Evolutionary conservation across 2,888 invertebrate genomes (phyloP).

Genomic region (Drosophila cognata): DNA sequence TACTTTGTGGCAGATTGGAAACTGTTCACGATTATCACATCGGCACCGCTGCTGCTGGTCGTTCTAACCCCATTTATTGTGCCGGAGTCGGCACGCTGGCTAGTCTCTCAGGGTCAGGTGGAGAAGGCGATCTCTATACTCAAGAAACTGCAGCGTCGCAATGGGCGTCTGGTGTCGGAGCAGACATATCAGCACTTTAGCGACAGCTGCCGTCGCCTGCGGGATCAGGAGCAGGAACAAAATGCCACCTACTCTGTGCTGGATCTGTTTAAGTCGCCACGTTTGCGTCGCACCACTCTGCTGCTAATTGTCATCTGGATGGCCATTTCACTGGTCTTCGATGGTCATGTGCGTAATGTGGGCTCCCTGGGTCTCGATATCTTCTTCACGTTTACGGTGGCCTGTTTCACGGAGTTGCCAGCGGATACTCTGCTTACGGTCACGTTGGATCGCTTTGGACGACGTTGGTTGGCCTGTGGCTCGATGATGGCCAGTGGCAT

Average conservation of each 20-base stretch:
- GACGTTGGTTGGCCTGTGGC: conserved; percentile 93
- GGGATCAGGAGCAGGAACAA: conserved; percentile 88
- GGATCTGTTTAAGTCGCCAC: conserved; percentile 92
- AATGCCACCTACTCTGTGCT: conserved; percentile 91
- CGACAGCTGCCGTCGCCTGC: conserved; percentile 88
- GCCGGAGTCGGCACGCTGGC: conserved; percentile 95
- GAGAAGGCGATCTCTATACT: conserved; percentile 92
- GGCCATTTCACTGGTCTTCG: conserved; percentile 94
- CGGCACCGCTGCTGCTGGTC: conserved; percentile 90
- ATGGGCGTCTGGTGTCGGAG: conserved; percentile 90
- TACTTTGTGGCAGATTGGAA: conserved; percentile 92
- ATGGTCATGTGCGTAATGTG: conserved; percentile 95
- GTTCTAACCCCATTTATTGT: conserved; percentile 91
- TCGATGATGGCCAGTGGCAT: conserved; percentile 92
- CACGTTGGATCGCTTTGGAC: conserved; percentile 90
- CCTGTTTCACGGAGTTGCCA: conserved; percentile 93
- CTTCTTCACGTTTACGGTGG: conserved; percentile 94
- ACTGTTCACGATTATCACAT: conserved; percentile 90
- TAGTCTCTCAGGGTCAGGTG: conserved; percentile 93
- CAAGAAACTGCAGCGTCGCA: conserved; percentile 92
- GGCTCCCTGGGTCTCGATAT: conserved; percentile 92
- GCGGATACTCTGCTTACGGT: conserved; percentile 93
- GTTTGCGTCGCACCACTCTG: conserved; percentile 90
- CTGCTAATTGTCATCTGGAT: conserved; percentile 94
- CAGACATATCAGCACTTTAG: conserved; percentile 90